Base-by-base conservation (phyloP, 2,113 vertebrate genomes). In the Pycnonotus jocosus region DNA sequence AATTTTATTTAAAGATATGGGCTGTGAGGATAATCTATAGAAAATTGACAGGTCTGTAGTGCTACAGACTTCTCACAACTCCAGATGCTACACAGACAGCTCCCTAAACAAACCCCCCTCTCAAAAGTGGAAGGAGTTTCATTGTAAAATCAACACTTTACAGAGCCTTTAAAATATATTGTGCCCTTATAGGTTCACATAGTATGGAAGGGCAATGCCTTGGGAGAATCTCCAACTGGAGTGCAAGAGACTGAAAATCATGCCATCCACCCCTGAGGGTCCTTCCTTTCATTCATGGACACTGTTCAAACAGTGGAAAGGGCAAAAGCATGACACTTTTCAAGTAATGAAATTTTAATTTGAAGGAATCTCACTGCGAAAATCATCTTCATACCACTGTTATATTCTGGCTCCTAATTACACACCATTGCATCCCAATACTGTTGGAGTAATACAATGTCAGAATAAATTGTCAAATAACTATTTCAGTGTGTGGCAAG, bases 281-380 rank as follows among this genome's bases (percentile, higher is more conserved):
- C 60, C 54, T 23, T 45, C 12, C 18, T 81, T 78, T 78, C 37
- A 25, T 56, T 66, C 51, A 45, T 1, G 2, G 68, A 42, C 51
- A 53, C 31, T 47, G 35, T 64, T 87, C 60, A 45, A 38, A 66
- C 12, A 53, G 4, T 44, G 56, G 23, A 68, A 90, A 90, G 51
- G 44, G 72, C 25, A 93, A 79, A 9, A 78, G 35, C 48, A 64
- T 0, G 1, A 72, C 23, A 64, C 64, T 79, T 86, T 28, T 12
- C 12, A 72, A 74, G 48, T 53, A 94, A 96, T 86, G 64, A 90
- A 80, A 95, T 94, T 80, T 93, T 93, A 90, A 91, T 83, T 70
- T 10, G 61, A 91, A 92, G 74, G 61, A 50, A 24, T 15, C 45
- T 84, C 13, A 23, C 53, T 69, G 71, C 8, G 15, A 47, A 92